Conservation (phyloP, 2,888 invertebrate genomes). For the Anticlea derivata region DNA sequence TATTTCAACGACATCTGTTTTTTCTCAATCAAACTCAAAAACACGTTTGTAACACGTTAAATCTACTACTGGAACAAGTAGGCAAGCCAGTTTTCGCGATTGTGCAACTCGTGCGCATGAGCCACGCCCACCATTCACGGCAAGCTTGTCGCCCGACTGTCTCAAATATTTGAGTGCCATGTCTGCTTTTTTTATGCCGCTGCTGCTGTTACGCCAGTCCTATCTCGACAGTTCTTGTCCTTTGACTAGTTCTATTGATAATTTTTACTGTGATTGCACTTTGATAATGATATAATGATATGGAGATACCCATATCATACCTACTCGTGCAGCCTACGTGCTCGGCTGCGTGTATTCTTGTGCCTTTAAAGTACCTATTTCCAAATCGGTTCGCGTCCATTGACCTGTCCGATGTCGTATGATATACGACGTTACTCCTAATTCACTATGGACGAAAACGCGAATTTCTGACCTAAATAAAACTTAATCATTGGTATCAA, state of each 20-base stretch:
- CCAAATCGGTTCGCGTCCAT: conserved; percentile 14
- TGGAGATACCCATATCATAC: conserved; percentile 19
- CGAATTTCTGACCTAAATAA: no score
- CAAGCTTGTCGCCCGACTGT: conserved; percentile 40
- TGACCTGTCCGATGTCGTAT: conserved; percentile 16
- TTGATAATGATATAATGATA: conserved; percentile 8
- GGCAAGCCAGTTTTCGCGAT: conserved; percentile 39
- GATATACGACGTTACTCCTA: no score
- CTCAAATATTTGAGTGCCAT: conserved; percentile 38
- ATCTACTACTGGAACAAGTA: conserved; percentile 29
- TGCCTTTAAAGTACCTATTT: conserved; percentile 17
- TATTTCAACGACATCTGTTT: conserved; percentile 1
- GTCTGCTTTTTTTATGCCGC: conserved; percentile 11
- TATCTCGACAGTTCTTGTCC: no score
- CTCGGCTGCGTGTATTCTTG: conserved; percentile 26
- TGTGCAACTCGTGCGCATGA: conserved; percentile 48
- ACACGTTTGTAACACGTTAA: conserved; percentile 23
- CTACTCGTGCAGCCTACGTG: conserved; percentile 27
- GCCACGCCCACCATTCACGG: conserved; percentile 49
- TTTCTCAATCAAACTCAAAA: conserved; percentile 19
- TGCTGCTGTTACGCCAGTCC: not conserved
- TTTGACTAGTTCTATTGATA: not conserved
- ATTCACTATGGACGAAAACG: no score
- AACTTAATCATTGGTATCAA: no score
- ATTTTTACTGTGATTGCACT: not conserved